Percentiles rank a stretch among this genome's conserved stretches.
These are phyloP conservation scores for Onychomys arenicola DNA, from an alignment of 2,797 vertebrate species.

Conservation along the genomic window DNA sequence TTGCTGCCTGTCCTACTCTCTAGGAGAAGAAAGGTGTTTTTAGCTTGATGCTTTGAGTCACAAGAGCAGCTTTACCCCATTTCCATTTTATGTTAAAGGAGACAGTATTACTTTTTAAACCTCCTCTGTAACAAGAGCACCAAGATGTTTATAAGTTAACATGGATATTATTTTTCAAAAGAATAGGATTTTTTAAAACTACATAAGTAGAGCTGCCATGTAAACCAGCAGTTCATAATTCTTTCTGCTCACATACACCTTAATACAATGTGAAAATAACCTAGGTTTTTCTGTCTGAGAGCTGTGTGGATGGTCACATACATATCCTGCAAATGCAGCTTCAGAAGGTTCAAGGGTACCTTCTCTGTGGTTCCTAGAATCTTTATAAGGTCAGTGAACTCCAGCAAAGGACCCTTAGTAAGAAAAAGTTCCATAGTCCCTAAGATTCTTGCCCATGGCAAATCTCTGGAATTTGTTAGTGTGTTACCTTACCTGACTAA, in stretches of 20 bases:
- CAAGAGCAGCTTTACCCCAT: neutral
- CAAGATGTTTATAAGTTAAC: constrained; percentile 49
- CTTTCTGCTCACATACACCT: neutral
- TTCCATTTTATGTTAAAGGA: neutral
- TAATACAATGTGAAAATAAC: neutral
- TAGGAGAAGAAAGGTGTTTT: neutral
- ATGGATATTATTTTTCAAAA: neutral
- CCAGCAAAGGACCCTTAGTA: neutral
- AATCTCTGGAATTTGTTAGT: neutral
- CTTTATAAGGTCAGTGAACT: neutral
- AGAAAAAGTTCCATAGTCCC: neutral
- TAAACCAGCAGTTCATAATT: neutral
- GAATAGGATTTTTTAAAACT: neutral
- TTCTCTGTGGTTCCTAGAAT: neutral
- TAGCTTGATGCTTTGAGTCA: constrained; percentile 11
- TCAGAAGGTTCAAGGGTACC: neutral
- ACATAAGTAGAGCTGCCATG: neutral
- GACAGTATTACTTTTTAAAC: neutral
- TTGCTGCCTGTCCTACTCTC: neutral
- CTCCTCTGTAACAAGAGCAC: constrained; percentile 36
- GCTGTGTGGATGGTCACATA: neutral
- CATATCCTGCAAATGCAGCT: neutral
- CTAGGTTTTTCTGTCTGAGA: neutral
- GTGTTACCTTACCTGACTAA: neutral
- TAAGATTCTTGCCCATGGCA: neutral